Evolutionary conservation across 2,888 invertebrate species (phyloP), one percentile per base, ranked within the genome.

Genomic region (Lissonota sp.): DNA sequence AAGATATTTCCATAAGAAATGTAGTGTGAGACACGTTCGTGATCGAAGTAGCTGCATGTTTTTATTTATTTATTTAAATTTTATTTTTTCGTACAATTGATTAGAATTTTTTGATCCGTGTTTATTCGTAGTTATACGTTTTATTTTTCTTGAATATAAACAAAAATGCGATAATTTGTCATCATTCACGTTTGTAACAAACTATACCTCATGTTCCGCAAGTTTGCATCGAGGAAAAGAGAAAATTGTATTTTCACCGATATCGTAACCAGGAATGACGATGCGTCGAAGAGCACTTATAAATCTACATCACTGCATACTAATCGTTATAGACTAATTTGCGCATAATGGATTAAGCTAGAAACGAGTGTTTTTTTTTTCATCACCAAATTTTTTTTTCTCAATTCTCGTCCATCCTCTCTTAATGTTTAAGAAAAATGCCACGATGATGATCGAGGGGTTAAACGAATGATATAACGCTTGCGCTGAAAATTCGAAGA

Each of bases 11-110:
- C 92, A 92, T 92, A 92, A 92, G 92, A 92, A 92, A 91, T 92
- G 92, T 92, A 91, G 85, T 86, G 86, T 87, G 86, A 83, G 82
- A 86, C 86, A 79, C 84, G 86, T 88, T 89, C 89, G 88, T 91
- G 88, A 90, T 90, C 87, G 89, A 90, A 89, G 92, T 91, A 92
- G 90, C 86, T 91, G 91, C 91, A 91, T 91, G 91, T 84, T 86
- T 82, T 69, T 57, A 46, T 8, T 46, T 26, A 67, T 37, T 58
- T 16, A 79, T 62, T 79, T 57, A 60, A 72, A 55, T 67, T 76
- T 49, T 57, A 40, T 79, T 7, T 55, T 73, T 71, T 58, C 58
- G 44, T 10, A 60, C 26, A 71, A 62, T 42, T 63, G 12, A 79
- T 60, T 79, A 67, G 63, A 73, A 60, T 69, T 77, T 44, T 57